These are phyloP conservation scores for Altica lythri DNA, from an alignment of 2,888 invertebrate species.

Conservation along the genomic window DNA sequence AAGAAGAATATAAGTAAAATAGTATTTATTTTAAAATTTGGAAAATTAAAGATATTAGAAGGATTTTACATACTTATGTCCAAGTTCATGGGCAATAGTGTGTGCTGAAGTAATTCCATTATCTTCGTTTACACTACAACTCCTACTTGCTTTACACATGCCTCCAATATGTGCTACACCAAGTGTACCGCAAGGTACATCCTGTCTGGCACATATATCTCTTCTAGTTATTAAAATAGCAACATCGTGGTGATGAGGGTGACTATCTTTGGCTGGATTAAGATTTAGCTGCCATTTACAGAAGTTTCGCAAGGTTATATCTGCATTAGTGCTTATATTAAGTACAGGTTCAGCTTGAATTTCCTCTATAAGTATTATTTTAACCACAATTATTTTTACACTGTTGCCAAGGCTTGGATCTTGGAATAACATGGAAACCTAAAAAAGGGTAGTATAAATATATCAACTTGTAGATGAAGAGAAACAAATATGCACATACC, in stretches of 20 bases:
- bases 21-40: too few relatives aligned
- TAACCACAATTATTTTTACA: slow-evolving; percentile 87
- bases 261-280: slow-evolving; percentile 75
- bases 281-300: slow-evolving; percentile 80
- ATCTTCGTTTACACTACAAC: slow-evolving; percentile 91
- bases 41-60: too few relatives aligned
- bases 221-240: slow-evolving; percentile 80
- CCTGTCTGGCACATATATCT: slow-evolving; percentile 69
- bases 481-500: slow-evolving; percentile 59
- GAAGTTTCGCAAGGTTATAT: slow-evolving; percentile 80
- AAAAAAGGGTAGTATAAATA: slow-evolving; percentile 22
- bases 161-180: slow-evolving; percentile 89
- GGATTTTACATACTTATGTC: slow-evolving; percentile 83
- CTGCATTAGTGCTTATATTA: slow-evolving; percentile 80
- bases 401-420: slow-evolving; percentile 90
- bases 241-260: slow-evolving; percentile 89
- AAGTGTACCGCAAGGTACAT: slow-evolving; percentile 68
- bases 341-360: slow-evolving; percentile 63
- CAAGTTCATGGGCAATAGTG: slow-evolving; percentile 89
- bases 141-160: slow-evolving; percentile 82
- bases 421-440: slow-evolving; percentile 79
- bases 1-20: too few relatives aligned
- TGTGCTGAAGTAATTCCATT: slow-evolving; percentile 86
- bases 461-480: neutral
- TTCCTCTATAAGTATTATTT: slow-evolving; percentile 78